Percentiles rank a stretch among this genome's conserved stretches.
These are phyloP conservation scores for Lucilia sericata DNA, from an alignment of 1,140 invertebrate species.

Conservation along the genomic window DNA sequence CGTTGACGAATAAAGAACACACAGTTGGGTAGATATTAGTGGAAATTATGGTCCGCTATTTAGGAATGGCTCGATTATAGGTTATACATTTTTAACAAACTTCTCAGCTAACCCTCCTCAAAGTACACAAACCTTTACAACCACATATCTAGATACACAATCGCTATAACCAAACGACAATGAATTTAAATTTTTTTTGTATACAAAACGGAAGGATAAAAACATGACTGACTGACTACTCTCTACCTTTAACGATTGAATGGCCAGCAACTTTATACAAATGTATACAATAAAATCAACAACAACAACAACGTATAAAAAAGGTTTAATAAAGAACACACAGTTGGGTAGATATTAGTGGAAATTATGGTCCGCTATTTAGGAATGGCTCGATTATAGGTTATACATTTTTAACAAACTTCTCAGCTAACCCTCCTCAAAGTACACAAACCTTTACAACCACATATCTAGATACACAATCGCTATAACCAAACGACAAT, in stretches of 20 bases:
- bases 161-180: background rate
- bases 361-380: too few species aligned
- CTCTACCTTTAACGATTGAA: slow-evolving; percentile 38
- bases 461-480: background rate
- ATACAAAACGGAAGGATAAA: slow-evolving; percentile 40
- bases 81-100: too few species aligned
- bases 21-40: too few species aligned
- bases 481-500: background rate
- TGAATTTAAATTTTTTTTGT: slow-evolving; percentile 11
- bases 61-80: too few species aligned
- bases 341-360: too few species aligned
- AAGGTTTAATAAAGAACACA: too few species aligned
- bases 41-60: too few species aligned
- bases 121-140: background rate
- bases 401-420: too few species aligned
- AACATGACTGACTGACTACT: slow-evolving; percentile 37
- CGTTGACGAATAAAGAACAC: too few species aligned
- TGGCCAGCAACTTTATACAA: slow-evolving; percentile 23
- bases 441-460: background rate
- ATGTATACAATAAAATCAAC: slow-evolving; percentile 3
- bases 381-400: too few species aligned
- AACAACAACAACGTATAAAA: too few species aligned
- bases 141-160: background rate
- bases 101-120: background rate
- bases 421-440: background rate